Percentiles rank a stretch among this genome's conserved stretches.
These are phyloP conservation scores for Coelinius sp. DNA, from an alignment of 2,888 invertebrate genomes.

Conservation along the genomic window DNA sequence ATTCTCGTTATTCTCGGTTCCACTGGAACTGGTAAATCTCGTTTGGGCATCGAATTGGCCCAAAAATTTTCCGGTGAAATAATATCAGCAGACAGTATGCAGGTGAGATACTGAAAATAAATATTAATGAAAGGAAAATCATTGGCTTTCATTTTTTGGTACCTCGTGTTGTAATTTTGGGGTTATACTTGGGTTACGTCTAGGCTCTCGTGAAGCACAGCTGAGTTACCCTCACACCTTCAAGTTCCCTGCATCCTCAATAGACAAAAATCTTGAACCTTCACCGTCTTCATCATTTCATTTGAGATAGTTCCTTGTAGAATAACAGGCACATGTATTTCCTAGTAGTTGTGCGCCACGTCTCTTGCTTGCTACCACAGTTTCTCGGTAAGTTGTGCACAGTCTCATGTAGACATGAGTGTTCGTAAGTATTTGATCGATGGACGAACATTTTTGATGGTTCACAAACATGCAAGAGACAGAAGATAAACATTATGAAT, in stretches of 20 bases:
- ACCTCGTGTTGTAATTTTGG: constrained; percentile 42
- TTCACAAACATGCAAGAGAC: background rate
- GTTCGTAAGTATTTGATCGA: constrained; percentile 1
- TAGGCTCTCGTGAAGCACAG: background rate
- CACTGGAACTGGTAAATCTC: constrained; percentile 98
- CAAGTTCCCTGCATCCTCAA: too few relatives aligned
- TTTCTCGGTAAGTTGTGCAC: background rate
- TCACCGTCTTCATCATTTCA: background rate
- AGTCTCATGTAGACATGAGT: background rate
- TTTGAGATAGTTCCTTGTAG: background rate
- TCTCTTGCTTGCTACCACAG: background rate
- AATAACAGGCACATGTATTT: background rate
- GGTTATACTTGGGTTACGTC: constrained; percentile 38
- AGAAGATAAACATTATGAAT: background rate
- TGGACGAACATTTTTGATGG: background rate
- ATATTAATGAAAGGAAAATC: background rate
- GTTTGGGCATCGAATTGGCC: constrained; percentile 92
- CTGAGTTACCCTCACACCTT: background rate
- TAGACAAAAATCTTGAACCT: too few relatives aligned
- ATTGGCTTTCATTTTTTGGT: background rate
- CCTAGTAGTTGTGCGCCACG: background rate
- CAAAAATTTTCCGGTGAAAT: constrained; percentile 90
- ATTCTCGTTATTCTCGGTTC: constrained; percentile 94
- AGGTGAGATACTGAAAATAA: constrained; percentile 75
- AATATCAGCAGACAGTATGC: constrained; percentile 99